Base-by-base conservation (phyloP, 1,140 invertebrate genomes). In the Wasmannia auropunctata region DNA sequence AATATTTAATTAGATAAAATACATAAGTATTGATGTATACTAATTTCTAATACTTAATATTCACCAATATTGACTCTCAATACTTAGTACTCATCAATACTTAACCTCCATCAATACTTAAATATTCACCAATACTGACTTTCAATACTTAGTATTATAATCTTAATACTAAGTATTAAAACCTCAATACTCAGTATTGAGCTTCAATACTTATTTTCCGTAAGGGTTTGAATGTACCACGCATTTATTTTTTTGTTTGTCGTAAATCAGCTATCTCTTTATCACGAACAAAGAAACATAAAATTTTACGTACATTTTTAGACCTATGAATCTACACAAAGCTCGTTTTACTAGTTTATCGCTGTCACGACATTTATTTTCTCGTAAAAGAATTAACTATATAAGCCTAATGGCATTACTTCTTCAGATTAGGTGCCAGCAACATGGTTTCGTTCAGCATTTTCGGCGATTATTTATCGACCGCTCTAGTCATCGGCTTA, bases 371-470 rank as follows among this genome's bases (percentile, higher is more conserved):
- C 19, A 63, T 34, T 65, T 65, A 34, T 49, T 28, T 49, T 43
- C 37, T 60, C 5, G 37, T 31, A 5, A 5, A 8, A 19, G 58
- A 63, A 65, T 49, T 65, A 46, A n/a, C 16, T 37, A 46, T n/a
- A n/a, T 77, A 77, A 79, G 7, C 14, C 11, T 49, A 63, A 65
- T 49, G 58, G 10, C 63, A 81, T 81, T 81, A 31, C 37, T 69
- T 19, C 72, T 74, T 46, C 28, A 88, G 84, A 51, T 63, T 79
- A 63, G 40, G 56, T 34, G n/a, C 3, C 16, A 1, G 6, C 34
- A 90, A 87, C 10, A 90, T 89, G 88, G 16, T 69, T 10, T 67
- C 43, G 40, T 54, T 19, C 6, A 14, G 8, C 2, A n/a, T 6
- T n/a, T 19, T 37, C 8, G 60, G 0, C n/a, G 62, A 19, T 22